phyloP scores from a whole-genome alignment of 2,888 invertebrate species.

The Anoncus sp. region DNA sequence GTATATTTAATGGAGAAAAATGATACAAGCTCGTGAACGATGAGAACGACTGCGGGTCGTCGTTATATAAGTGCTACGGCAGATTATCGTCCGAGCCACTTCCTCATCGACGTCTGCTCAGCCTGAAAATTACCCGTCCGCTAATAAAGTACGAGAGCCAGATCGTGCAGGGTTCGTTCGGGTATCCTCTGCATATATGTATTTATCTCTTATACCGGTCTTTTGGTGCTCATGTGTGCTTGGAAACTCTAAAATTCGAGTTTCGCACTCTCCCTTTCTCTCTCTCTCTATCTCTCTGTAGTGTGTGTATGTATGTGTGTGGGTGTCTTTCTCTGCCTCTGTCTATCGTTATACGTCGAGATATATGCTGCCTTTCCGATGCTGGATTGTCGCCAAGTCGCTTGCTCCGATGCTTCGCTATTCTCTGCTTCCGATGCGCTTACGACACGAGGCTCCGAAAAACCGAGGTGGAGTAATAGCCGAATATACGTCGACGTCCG shows the following conservation, averaged over 20 bases:
- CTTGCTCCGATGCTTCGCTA: slow-evolving; percentile 48
- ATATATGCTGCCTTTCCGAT: slow-evolving; percentile 48
- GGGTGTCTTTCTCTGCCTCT: slow-evolving; percentile 27
- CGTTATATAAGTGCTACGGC: slow-evolving; percentile 24
- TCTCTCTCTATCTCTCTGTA: too few relatives aligned
- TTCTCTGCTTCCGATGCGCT: slow-evolving; percentile 55
- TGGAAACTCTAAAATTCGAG: slow-evolving; percentile 62
- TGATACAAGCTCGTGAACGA: background rate
- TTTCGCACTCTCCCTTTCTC: slow-evolving; percentile 39
- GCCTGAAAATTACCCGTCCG: slow-evolving; percentile 54
- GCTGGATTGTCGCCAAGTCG: slow-evolving; percentile 60
- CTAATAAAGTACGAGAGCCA: slow-evolving; percentile 51
- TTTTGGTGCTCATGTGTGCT: slow-evolving; percentile 31
- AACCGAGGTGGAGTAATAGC: slow-evolving; percentile 49
- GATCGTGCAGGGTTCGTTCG: slow-evolving; percentile 13
- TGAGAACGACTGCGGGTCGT: background rate
- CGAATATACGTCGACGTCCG: slow-evolving; percentile 45
- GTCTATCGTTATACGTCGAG: slow-evolving; percentile 29
- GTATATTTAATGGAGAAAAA: background rate
- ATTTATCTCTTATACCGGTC: slow-evolving; percentile 3
- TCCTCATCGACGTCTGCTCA: slow-evolving; percentile 54
- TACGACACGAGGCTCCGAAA: slow-evolving; percentile 46
- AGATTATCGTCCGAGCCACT: slow-evolving; percentile 46
- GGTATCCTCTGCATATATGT: background rate
- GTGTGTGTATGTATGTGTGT: too few relatives aligned